Base-by-base conservation (phyloP, 2,113 vertebrate genomes). In the Chaetops frenatus region DNA sequence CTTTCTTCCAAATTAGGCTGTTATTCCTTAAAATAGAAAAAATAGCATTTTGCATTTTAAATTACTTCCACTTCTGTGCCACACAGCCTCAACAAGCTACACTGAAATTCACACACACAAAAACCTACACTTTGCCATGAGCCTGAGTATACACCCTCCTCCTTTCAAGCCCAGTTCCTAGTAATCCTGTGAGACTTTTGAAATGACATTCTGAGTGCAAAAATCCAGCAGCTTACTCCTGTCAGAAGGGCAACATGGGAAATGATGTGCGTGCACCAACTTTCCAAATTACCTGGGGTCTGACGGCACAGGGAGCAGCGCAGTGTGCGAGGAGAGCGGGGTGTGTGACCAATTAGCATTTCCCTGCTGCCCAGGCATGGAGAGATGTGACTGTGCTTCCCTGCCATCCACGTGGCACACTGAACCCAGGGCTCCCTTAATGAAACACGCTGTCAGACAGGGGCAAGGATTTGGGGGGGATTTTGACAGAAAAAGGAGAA, bases 401-500 rank as follows among this genome's bases (percentile, higher is more conserved):
- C 91, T 53, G 69, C 83, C 92, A 66, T 42, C 62, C 71, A 15
- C 21, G 31, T 1, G 6, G 79, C n/a, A 54, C 12, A 35, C 94
- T 72, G 73, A 88, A 88, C 45, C 35, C 48, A 96, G 54, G 91
- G 92, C 92, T 96, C 54, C 23, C 92, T 94, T 95, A 93, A 96
- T 97, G 96, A 97, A 97, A 96, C 71, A 96, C 73, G 73, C 35
- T 0, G 5, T 44, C 50, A 28, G 96, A 96, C 89, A 72, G 54
- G 3, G 60, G 72, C 72, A 84, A 94, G 90, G 94, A 96, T 92
- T 81, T 91, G 81, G 62, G 73, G 85, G 74, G 58, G 72, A 66
- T 94, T 90, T 76, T 95, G 97, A 97, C 90, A 97, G 77, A 91
- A 93, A 91, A 96, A 96, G 88, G 90, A 92, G 88, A 92, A 27